Conservation (phyloP, 2,888 invertebrate genomes). For the Lasioglossum vierecki region DNA sequence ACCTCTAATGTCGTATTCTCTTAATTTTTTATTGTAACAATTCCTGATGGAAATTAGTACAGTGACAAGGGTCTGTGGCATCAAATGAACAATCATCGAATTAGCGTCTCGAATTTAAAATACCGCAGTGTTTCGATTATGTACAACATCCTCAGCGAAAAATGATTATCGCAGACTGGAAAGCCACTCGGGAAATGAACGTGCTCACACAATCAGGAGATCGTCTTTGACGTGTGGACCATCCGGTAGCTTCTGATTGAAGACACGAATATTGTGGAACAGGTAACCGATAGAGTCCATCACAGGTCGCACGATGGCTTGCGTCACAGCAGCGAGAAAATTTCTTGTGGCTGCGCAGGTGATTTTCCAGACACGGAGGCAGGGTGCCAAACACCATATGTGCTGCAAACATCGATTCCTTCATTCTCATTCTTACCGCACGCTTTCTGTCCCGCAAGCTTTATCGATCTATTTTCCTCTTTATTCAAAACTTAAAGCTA, state of each 20-base stretch:
- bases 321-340: slow-evolving; percentile 86
- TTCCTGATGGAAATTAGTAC: too few species aligned
- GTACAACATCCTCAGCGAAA: not conserved
- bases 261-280: slow-evolving; percentile 87
- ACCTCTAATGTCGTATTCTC: too few species aligned
- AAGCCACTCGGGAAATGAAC: slow-evolving; percentile 7
- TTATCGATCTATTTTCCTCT: not conserved
- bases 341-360: slow-evolving; percentile 87
- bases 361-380: slow-evolving; percentile 88
- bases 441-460: not conserved
- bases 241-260: slow-evolving; percentile 85
- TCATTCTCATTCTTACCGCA: not conserved
- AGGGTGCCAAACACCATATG: slow-evolving; percentile 90
- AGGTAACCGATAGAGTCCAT: slow-evolving; percentile 87
- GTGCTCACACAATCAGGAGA: slow-evolving; percentile 70
- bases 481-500: not conserved
- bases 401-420: slow-evolving; percentile 85
- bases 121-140: not conserved
- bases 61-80: not conserved
- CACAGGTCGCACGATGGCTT: slow-evolving; percentile 87
- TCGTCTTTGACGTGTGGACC: slow-evolving; percentile 84
- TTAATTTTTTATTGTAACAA: not conserved
- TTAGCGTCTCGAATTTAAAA: not conserved
- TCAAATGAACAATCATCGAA: not conserved
- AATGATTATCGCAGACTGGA: not conserved